Percentiles rank a stretch among this genome's conserved stretches.
Conservation (phyloP, 2,113 vertebrate species). For the Notarius quadriscutis region DNA sequence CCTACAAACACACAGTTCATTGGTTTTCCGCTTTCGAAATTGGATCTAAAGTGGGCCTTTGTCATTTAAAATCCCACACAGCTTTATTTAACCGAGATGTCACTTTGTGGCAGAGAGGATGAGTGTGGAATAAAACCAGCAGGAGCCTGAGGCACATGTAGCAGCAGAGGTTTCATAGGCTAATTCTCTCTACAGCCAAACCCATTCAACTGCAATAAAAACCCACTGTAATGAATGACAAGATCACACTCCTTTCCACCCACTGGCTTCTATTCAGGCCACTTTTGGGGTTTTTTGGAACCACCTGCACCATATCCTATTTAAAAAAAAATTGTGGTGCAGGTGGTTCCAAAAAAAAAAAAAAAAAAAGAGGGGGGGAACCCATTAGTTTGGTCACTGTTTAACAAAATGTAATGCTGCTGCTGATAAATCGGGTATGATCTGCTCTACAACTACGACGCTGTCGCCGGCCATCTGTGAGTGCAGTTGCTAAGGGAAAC, state of each 20-base stretch:
- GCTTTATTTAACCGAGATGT: constrained; percentile 39
- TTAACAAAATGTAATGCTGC: constrained; percentile 1
- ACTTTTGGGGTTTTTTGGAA: background rate
- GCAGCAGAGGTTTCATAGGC: constrained; percentile 56
- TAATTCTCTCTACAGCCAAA: constrained; percentile 49
- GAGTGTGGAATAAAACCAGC: constrained; percentile 59
- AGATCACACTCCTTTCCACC: background rate
- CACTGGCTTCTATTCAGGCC: constrained; percentile 26
- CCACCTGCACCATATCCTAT: background rate
- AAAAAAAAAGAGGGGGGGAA: background rate
- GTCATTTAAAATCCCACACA: constrained; percentile 36
- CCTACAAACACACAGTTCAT: constrained; percentile 43
- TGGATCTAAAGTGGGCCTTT: constrained; percentile 37
- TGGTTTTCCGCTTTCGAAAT: constrained; percentile 42
- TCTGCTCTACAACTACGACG: background rate
- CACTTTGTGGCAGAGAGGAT: constrained; percentile 36
- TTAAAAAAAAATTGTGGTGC: constrained; percentile 2
- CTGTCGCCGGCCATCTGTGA: constrained; percentile 36
- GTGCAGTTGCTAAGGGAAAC: constrained; percentile 38
- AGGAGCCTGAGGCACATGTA: constrained; percentile 60
- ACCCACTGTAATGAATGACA: constrained; percentile 26
- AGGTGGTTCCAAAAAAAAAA: background rate
- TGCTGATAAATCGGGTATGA: background rate
- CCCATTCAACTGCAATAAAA: constrained; percentile 44
- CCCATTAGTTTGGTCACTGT: constrained; percentile 24